Evolutionary conservation across 2,888 invertebrate genomes (phyloP).

Genomic region (Sesia apiformis): DNA sequence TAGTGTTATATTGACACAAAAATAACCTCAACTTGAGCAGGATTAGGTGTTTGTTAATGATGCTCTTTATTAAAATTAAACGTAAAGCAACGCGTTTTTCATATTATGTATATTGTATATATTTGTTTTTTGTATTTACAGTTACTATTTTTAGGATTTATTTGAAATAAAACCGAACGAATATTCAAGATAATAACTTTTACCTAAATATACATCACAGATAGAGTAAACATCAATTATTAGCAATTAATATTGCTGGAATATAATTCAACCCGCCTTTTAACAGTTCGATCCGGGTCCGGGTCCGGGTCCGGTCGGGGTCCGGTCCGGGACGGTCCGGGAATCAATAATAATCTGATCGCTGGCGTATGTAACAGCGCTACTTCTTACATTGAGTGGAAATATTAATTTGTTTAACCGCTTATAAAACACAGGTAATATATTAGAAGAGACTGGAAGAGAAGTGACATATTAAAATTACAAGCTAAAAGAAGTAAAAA

Average conservation of each 20-base stretch:
- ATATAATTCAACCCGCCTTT: neutral
- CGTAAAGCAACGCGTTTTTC: neutral
- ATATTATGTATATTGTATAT: neutral
- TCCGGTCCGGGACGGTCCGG: too few species aligned
- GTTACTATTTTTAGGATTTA: neutral
- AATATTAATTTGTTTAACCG: conserved; percentile 57
- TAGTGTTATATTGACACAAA: too few species aligned
- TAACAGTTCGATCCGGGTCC: too few species aligned
- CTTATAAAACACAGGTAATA: conserved; percentile 33
- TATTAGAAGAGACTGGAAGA: conserved; percentile 30
- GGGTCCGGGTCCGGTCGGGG: too few species aligned
- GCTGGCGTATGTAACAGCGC: conserved; percentile 6
- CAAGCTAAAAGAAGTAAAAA: conserved; percentile 35
- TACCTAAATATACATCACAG: conserved; percentile 73
- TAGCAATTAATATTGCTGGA: conserved; percentile 10
- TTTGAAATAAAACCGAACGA: neutral
- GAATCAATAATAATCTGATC: neutral
- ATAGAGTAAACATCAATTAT: conserved; percentile 52
- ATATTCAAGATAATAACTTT: conserved; percentile 39
- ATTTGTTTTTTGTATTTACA: neutral
- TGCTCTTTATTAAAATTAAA: neutral
- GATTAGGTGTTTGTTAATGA: neutral
- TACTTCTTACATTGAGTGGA: conserved; percentile 33
- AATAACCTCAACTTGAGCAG: too few species aligned
- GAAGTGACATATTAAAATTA: conserved; percentile 39